phyloP scores from a whole-genome alignment of 2,113 vertebrate species.

The Bostrychus sinensis region DNA sequence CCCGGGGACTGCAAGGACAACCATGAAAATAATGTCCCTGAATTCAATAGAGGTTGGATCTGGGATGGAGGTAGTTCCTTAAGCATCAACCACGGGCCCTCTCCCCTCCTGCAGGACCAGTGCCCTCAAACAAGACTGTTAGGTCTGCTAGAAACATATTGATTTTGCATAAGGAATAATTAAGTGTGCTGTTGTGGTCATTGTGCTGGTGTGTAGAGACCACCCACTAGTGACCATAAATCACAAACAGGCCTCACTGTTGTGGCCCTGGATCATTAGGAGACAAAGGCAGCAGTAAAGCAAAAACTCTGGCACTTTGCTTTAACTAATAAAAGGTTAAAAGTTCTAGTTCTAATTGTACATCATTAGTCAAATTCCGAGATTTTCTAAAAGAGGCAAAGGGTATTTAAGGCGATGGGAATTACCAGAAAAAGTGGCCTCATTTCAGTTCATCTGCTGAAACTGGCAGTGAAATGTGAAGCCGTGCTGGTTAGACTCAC shows the following conservation, averaged over 20 bases:
- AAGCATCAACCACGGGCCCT: background rate
- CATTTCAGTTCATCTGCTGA: slow-evolving; percentile 49
- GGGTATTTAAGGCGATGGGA: slow-evolving; percentile 47
- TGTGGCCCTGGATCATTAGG: slow-evolving; percentile 27
- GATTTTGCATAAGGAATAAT: slow-evolving; percentile 74
- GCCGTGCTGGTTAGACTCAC: slow-evolving; percentile 55
- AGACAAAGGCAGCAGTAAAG: slow-evolving; percentile 24
- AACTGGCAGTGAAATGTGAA: slow-evolving; percentile 50
- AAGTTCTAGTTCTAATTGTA: slow-evolving; percentile 1
- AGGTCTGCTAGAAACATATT: slow-evolving; percentile 52
- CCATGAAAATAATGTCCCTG: slow-evolving; percentile 58
- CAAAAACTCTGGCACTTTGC: background rate
- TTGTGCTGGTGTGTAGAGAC: slow-evolving; percentile 45
- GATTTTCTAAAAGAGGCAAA: slow-evolving; percentile 32
- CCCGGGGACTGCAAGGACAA: slow-evolving; percentile 50
- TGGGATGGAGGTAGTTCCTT: slow-evolving; percentile 15
- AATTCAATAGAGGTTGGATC: slow-evolving; percentile 35
- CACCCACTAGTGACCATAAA: slow-evolving; percentile 49
- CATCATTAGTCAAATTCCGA: slow-evolving; percentile 13
- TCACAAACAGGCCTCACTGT: slow-evolving; percentile 41
- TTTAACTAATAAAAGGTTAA: background rate
- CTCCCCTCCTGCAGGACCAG: slow-evolving; percentile 10
- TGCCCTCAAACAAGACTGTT: slow-evolving; percentile 18
- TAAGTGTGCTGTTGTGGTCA: slow-evolving; percentile 59
- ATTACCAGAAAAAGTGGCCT: slow-evolving; percentile 56